Evolutionary conservation across 2,113 vertebrate species (phyloP), one percentile per base, ranked within the genome.

Genomic region (Vulpes ferrilata): DNA sequence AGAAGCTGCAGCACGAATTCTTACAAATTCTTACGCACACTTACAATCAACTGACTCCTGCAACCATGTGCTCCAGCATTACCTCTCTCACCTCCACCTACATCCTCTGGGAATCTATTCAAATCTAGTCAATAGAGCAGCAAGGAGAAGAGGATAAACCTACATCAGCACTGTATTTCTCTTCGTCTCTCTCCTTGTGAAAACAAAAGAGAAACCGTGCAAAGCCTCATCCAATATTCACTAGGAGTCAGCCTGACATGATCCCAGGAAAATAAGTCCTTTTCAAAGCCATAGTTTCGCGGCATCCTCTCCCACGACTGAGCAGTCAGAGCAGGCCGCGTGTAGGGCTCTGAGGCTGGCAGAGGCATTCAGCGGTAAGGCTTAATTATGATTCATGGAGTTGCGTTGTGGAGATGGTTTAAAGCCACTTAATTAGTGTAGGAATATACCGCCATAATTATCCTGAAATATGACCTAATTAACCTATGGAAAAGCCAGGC

Each of bases 341-440:
- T 96, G 97, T 59, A 64, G 97, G 98, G 93, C 97, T 97, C 96
- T 38, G 38, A 74, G 97, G 91, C 97, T 89, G 98, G 89, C 90
- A 96, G 90, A 97, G 96, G 96, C 96, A 82, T 97, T 95, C 95
- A 48, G 95, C 94, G 79, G 96, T 74, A 79, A 98, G 96, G 91
- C 98, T 98, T 99, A 98, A 99, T 99, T 99, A 98, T 95, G 97
- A 98, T 99, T 98, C 98, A 98, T 86, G 82, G 95, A 98, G 96
- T 98, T 96, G 97, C 96, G 20, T 97, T 90, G 94, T 96, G 95
- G 98, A 98, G 97, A 98, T 97, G 98, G 98, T 98, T 99, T 98
- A 98, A 98, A 99, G 98, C 97, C 98, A 99, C 98, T 99, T 99
- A 99, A 99, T 99, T 99, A 99, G 98, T 98, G 98, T 94, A 98